A percentile compares a stretch with the other conserved stretches of the same genome.
phyloP scores from a whole-genome alignment of 2,113 vertebrate genomes.

The Cephalopholis sonnerati region DNA sequence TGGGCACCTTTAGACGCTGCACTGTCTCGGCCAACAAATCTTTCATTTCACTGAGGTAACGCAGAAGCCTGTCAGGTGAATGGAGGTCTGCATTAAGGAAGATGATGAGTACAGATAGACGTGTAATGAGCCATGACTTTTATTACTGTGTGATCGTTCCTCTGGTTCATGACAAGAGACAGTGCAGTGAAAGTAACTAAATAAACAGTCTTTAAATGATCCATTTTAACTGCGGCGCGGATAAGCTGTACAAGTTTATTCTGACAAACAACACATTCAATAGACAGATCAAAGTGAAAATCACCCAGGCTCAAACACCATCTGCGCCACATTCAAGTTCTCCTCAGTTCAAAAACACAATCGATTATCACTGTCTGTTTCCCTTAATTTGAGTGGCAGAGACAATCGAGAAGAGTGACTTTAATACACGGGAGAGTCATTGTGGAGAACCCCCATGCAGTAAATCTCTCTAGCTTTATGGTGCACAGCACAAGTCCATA shows the following conservation, averaged over 20 bases:
- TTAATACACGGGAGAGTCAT: conserved; percentile 10
- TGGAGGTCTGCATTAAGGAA: conserved; percentile 20
- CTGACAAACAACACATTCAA: conserved; percentile 8
- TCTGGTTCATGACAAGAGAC: background rate
- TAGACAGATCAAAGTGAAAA: background rate
- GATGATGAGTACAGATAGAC: conserved; percentile 24
- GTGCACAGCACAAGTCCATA: conserved; percentile 51
- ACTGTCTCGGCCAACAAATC: conserved; percentile 13
- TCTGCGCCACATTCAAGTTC: conserved; percentile 6
- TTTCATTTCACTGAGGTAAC: conserved; percentile 38
- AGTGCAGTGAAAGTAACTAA: background rate
- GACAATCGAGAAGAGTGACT: conserved; percentile 43
- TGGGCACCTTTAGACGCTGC: background rate
- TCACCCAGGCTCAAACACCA: background rate
- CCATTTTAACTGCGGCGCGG: background rate
- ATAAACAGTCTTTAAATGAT: conserved; percentile 31
- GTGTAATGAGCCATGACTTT: conserved; percentile 35
- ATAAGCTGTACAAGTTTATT: background rate
- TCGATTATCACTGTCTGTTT: conserved; percentile 37
- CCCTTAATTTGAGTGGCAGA: conserved; percentile 30
- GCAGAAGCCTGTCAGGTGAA: conserved; percentile 29
- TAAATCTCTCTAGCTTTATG: conserved; percentile 68
- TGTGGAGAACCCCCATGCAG: conserved; percentile 6
- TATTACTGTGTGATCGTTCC: conserved; percentile 9
- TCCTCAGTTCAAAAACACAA: conserved; percentile 23